phyloP scores from a whole-genome alignment of 2,113 vertebrate species.

The Bos indicus region DNA sequence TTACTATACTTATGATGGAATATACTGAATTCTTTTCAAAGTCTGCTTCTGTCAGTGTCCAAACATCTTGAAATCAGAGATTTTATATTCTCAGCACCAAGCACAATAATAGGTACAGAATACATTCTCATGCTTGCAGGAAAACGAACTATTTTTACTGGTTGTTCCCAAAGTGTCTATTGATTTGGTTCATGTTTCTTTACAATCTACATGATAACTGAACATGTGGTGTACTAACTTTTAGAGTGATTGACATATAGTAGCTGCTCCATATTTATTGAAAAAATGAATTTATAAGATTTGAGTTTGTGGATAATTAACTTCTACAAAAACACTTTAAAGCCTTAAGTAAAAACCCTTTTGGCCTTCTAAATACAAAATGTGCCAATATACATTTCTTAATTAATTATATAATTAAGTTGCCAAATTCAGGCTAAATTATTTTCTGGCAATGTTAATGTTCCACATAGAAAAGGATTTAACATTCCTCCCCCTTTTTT shows the following conservation, averaged over 20 bases:
- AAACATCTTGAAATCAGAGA: neutral
- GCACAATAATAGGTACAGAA: neutral
- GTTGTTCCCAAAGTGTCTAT: neutral
- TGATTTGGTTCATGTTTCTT: neutral
- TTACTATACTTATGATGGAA: neutral
- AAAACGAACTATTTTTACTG: neutral
- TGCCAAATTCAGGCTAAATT: neutral
- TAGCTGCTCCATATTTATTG: neutral
- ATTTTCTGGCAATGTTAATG: neutral
- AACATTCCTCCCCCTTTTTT: neutral
- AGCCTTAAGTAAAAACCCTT: neutral
- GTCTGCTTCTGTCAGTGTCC: neutral
- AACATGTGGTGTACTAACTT: neutral
- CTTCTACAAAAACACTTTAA: neutral
- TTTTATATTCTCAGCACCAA: neutral
- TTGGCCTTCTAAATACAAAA: neutral
- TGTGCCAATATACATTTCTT: neutral
- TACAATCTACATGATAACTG: neutral
- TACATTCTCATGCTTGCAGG: neutral
- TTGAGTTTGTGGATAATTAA: neutral
- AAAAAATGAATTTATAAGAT: neutral
- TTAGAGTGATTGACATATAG: neutral
- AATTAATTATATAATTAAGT: constrained; percentile 1
- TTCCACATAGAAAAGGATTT: neutral
- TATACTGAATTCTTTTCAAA: neutral